phyloP scores from a whole-genome alignment of 2,888 invertebrate species.

The Papilio gigon region DNA sequence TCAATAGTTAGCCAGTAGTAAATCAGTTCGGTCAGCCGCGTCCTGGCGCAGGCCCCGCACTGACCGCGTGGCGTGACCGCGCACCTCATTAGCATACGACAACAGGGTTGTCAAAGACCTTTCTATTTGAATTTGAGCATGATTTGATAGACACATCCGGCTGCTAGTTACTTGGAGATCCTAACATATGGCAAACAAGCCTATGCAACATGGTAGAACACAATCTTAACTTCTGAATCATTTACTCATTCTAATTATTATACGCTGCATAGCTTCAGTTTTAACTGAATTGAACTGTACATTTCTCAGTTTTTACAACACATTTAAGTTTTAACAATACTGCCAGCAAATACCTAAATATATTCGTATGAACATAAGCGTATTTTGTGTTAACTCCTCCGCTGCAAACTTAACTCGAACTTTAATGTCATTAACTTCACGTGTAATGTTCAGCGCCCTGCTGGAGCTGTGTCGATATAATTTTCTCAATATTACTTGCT shows the following conservation, averaged over 20 bases:
- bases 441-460: conserved; percentile 4
- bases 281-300: too few species aligned
- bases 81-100: conserved; percentile 55
- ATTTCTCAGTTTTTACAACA: too few species aligned
- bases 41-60: conserved; percentile 44
- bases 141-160: too few species aligned
- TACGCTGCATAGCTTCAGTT: too few species aligned
- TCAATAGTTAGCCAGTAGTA: conserved; percentile 9
- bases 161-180: too few species aligned
- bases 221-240: background rate
- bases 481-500: conserved; percentile 48
- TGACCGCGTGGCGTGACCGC: conserved; percentile 55
- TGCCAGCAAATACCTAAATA: too few species aligned
- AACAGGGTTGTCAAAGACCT: conserved; percentile 48
- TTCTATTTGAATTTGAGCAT: conserved; percentile 2
- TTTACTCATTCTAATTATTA: too few species aligned
- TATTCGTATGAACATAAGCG: too few species aligned
- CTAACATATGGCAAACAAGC: too few species aligned
- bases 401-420: background rate
- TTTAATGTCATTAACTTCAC: background rate
- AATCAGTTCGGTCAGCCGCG: conserved; percentile 42
- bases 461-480: conserved; percentile 16
- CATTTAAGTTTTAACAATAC: too few species aligned
- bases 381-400: background rate
- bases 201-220: background rate